Base-by-base conservation (phyloP, 2,113 vertebrate species). In the Bos javanicus region DNA sequence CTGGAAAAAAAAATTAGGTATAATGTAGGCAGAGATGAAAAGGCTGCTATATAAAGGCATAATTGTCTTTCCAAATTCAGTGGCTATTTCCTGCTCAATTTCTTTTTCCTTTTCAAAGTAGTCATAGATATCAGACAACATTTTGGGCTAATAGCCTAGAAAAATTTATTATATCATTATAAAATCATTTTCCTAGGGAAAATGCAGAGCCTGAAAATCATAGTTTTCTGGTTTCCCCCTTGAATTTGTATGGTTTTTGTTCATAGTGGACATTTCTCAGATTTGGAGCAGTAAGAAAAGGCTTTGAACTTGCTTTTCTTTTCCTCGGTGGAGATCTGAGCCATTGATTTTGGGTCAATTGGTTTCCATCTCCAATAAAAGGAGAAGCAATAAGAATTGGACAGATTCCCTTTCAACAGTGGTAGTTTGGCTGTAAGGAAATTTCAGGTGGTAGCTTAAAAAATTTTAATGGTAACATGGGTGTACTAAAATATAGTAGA, bases 161-260 rank as follows among this genome's bases (percentile, higher is more conserved):
- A 97, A 97, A 97, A 97, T 94, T 97, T 26, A 97, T 97, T 93
- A 88, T 96, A 88, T 97, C 46, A 97, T 97, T 88, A 88, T 95
- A 86, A 97, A 98, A 97, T 95, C 89, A 95, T 95, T 97, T 97
- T 95, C 83, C 94, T 62, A 83, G 57, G 83, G 59, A 97, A 95
- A 96, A 94, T 28, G 48, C 28, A 95, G 80, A 84, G 46, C 23
- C 84, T 95, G 62, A 90, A 90, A 90, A 95, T 87, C 12, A 82
- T 86, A 94, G 74, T 80, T n/a, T 93, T 62, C 85, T 59, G 4
- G 67, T 59, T n/a, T 19, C 8, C 43, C 23, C 17, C 12, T 48
- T 10, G 26, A 95, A 95, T 95, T 96, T 56, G 50, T 95, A 16
- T 33, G 50, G 3, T 74, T 93, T 97, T 91, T 95, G 74, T 92